Evolutionary conservation across 1,140 invertebrate species (phyloP), one percentile per base, ranked within the genome.

Genomic region (Harlomillsia oculata): DNA sequence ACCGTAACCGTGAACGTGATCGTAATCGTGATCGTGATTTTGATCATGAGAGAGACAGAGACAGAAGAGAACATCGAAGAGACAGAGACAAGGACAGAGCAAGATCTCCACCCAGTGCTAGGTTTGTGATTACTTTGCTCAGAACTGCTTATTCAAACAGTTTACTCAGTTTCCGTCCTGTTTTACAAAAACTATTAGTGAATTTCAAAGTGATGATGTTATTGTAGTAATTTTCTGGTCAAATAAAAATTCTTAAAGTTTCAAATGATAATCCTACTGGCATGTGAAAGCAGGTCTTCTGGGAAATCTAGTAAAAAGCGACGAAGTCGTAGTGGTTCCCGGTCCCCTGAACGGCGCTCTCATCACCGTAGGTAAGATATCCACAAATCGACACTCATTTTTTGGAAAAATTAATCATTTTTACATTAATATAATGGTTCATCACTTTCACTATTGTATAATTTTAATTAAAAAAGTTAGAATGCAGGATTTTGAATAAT

Each of bases 21-120:
- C 9, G 25, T 34, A 50, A 11, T 32, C 26, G n/a, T 5, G 48
- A 21, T 40, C 26, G 6, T n/a, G n/a, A n/a, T n/a, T n/a, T n/a
- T n/a, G 34, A 43, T 46, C 53, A 48, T 14, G 57, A 53, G n/a
- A 18, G 50, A 28, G 45, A 49, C 28, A 44, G 46, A 20, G 58
- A 60, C 23, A 46, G 58, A 32, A 43, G 55, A 16, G 6, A 20
- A 11, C 20, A 37, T 18, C 32, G 49, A n/a, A 34, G 5, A 16
- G 52, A 51, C 9, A 21, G 53, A 50, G 58, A 59, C 29, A 29
- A n/a, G 45, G 45, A 48, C 45, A 30, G 34, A 23, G 28, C 45
- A 46, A 49, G 45, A 20, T 50, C 54, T n/a, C 51, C 51, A 29
- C 34, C 34, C 29, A 53, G 51, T 53, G 28, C 34, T 53, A 44